Conservation (phyloP, 1,140 invertebrate genomes). For the Drosophila punjabiensis region DNA sequence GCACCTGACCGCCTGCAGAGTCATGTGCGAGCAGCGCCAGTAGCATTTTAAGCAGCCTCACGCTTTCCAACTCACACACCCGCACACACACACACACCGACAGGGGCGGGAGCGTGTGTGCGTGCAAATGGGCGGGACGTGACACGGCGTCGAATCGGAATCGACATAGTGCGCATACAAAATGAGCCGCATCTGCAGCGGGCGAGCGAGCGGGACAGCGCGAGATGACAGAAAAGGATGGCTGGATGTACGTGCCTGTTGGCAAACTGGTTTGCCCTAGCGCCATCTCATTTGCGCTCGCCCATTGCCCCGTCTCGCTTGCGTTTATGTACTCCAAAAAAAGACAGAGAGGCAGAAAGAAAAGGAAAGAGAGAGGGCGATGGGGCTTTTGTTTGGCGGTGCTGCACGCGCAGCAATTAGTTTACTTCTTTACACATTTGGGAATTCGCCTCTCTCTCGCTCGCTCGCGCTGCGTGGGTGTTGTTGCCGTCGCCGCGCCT, state of each 20-base stretch:
- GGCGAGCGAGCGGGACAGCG: slow-evolving; percentile 40
- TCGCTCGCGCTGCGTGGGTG: slow-evolving; percentile 46
- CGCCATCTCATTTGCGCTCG: slow-evolving; percentile 38
- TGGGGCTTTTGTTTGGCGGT: slow-evolving; percentile 68
- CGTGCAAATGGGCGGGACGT: slow-evolving; percentile 86
- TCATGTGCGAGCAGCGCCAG: slow-evolving; percentile 83
- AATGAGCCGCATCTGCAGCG: slow-evolving; percentile 57
- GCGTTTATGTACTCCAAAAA: slow-evolving; percentile 64
- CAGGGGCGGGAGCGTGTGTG: slow-evolving; percentile 58
- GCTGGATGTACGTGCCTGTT: slow-evolving; percentile 33
- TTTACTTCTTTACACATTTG: slow-evolving; percentile 82
- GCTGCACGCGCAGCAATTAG: slow-evolving; percentile 84
- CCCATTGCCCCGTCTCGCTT: slow-evolving; percentile 6
- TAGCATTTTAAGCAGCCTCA: slow-evolving; percentile 85
- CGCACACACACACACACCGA: slow-evolving; percentile 15
- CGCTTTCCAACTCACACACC: slow-evolving; percentile 66
- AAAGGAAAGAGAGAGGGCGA: not conserved
- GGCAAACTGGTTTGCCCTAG: slow-evolving; percentile 55
- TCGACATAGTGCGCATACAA: slow-evolving; percentile 84
- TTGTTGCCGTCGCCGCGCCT: slow-evolving; percentile 36
- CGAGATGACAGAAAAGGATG: slow-evolving; percentile 34
- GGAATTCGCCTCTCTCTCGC: slow-evolving; percentile 53
- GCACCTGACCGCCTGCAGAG: slow-evolving; percentile 79
- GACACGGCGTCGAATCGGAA: slow-evolving; percentile 85
- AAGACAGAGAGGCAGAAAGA: slow-evolving; percentile 5